phyloP scores from a whole-genome alignment of 2,797 vertebrate genomes.

The Sebastes trivittatus region DNA sequence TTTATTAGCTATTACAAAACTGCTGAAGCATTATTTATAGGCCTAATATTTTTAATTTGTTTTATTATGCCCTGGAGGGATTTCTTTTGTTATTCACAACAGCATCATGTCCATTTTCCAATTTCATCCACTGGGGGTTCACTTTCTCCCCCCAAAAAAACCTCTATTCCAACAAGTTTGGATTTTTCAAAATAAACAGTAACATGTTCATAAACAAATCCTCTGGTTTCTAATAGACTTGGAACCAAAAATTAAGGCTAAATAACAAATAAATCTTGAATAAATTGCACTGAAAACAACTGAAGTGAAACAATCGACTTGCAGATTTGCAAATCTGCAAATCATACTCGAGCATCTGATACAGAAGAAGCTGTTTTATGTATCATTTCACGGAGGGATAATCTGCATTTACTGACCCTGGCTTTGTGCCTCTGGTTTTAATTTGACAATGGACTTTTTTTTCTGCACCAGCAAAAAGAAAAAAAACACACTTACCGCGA shows the following conservation, averaged over 20 bases:
- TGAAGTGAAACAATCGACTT: neutral
- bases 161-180: neutral
- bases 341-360: neutral
- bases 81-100: neutral
- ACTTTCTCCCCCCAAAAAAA: neutral
- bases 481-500: constrained; percentile 55
- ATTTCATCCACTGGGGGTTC: neutral
- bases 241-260: neutral
- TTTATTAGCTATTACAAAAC: neutral
- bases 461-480: neutral
- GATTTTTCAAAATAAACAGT: neutral
- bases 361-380: neutral
- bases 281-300: neutral
- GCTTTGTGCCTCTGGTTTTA: neutral
- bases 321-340: no score
- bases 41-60: no score
- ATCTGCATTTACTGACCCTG: neutral
- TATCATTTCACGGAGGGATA: neutral
- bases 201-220: neutral
- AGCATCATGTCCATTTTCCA: no score
- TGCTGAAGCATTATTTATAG: neutral
- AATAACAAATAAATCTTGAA: neutral
- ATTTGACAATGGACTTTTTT: neutral
- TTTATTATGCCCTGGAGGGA: neutral
- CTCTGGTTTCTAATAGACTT: neutral